These are phyloP conservation scores for Eupithecia insigniata DNA, from an alignment of 2,888 invertebrate genomes.

Conservation along the genomic window DNA sequence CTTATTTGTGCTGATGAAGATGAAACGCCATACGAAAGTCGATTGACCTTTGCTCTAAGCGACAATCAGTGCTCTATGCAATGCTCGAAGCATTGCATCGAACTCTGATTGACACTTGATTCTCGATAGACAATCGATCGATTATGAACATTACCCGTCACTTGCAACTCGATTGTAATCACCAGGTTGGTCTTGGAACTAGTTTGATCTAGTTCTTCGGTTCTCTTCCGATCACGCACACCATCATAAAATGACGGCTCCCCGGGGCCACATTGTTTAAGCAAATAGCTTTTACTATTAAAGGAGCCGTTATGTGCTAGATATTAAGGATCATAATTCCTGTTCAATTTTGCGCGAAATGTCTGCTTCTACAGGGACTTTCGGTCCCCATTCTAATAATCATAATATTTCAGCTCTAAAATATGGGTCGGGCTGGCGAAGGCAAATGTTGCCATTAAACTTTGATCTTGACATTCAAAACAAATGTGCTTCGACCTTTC, in stretches of 20 bases:
- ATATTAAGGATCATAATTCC: constrained; percentile 4
- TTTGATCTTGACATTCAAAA: constrained; percentile 27
- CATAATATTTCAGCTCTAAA: constrained; percentile 24
- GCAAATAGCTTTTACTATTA: constrained; percentile 14
- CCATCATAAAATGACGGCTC: constrained; percentile 21
- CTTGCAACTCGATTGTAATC: constrained; percentile 33
- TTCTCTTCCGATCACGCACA: constrained; percentile 38
- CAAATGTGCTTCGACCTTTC: constrained; percentile 21
- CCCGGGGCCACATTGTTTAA: constrained; percentile 27
- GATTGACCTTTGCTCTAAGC: not conserved
- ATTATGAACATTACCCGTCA: constrained; percentile 11
- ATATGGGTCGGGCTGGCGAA: constrained; percentile 16
- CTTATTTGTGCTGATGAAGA: not conserved
- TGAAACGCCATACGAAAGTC: not conserved
- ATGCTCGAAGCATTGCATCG: not conserved
- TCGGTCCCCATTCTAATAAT: constrained; percentile 26
- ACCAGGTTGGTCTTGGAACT: constrained; percentile 36
- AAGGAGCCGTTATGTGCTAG: constrained; percentile 17
- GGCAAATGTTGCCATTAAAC: constrained; percentile 25
- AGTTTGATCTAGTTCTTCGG: constrained; percentile 35
- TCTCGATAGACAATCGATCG: not conserved
- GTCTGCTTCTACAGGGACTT: constrained; percentile 14
- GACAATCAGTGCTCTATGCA: too few species aligned
- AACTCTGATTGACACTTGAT: not conserved
- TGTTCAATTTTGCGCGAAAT: constrained; percentile 10